Percentiles rank a stretch among this genome's conserved stretches.
Evolutionary conservation across 2,888 invertebrate genomes (phyloP).

Genomic region (Argyresthia albistria): DNA sequence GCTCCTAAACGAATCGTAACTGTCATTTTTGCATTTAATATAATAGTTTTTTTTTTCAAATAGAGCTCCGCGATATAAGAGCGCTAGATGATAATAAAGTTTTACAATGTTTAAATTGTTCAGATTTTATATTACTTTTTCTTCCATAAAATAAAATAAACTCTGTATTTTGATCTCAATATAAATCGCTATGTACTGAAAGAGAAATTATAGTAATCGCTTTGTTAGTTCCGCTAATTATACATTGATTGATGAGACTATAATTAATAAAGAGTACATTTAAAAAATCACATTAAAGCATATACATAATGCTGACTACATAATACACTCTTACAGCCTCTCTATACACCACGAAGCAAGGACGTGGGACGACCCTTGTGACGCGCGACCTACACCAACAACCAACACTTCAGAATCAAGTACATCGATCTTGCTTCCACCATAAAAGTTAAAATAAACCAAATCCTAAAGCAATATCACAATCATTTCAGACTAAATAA

Average conservation of each 20-base stretch:
- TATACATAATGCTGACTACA: slow-evolving; percentile 74
- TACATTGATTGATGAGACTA: slow-evolving; percentile 67
- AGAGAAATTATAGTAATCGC: slow-evolving; percentile 49
- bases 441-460: slow-evolving; percentile 13
- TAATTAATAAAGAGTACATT: slow-evolving; percentile 66
- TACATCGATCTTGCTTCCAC: slow-evolving; percentile 23
- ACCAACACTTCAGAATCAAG: slow-evolving; percentile 42
- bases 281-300: slow-evolving; percentile 74
- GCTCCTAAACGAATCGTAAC: slow-evolving; percentile 74
- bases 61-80: slow-evolving; percentile 54
- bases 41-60: slow-evolving; percentile 48
- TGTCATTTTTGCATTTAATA: slow-evolving; percentile 69
- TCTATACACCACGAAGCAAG: slow-evolving; percentile 22
- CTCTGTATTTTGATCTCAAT: slow-evolving; percentile 67
- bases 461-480: slow-evolving; percentile 44
- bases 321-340: slow-evolving; percentile 62
- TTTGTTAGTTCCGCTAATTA: slow-evolving; percentile 70
- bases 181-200: slow-evolving; percentile 68
- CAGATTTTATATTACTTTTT: slow-evolving; percentile 5
- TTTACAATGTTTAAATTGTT: slow-evolving; percentile 56
- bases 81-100: slow-evolving; percentile 49
- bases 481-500: slow-evolving; percentile 64
- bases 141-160: slow-evolving; percentile 70
- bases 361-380: not conserved
- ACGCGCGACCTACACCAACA: slow-evolving; percentile 36